Evolutionary conservation across 2,113 vertebrate genomes (phyloP).

Genomic region (Centropus bengalensis): DNA sequence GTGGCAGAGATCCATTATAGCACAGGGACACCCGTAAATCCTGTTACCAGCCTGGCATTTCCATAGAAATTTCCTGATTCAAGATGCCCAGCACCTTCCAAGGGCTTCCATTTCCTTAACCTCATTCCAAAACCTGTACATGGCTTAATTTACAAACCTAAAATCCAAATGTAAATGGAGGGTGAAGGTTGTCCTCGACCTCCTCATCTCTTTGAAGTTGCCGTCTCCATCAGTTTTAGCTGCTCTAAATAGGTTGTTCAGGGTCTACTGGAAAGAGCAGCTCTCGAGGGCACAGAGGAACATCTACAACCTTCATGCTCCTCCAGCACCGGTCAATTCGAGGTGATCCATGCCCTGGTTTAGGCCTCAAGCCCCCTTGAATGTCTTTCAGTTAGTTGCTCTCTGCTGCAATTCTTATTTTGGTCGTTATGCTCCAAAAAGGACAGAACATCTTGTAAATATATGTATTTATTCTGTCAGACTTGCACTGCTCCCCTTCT

Average conservation of each 20-base stretch:
- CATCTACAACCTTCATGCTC: background rate
- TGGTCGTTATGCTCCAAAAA: background rate
- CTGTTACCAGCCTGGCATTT: background rate
- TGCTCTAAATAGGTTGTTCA: background rate
- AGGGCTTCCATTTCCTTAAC: background rate
- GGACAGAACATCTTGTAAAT: background rate
- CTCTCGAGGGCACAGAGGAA: background rate
- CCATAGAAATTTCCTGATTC: background rate
- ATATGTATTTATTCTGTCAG: background rate
- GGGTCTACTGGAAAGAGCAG: constrained; percentile 1
- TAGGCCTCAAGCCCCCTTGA: background rate
- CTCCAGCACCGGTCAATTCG: background rate
- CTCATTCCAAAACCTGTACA: background rate
- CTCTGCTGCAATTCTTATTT: background rate
- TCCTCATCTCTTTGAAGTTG: background rate
- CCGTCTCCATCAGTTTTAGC: background rate
- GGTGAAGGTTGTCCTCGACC: background rate
- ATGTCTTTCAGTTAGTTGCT: background rate
- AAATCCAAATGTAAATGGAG: background rate
- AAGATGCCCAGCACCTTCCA: background rate
- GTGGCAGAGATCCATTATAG: constrained; percentile 29
- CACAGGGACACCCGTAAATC: background rate
- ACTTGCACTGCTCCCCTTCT: background rate
- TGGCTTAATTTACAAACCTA: constrained; percentile 20
- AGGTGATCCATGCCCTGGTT: background rate